A percentile compares a stretch with the other conserved stretches of the same genome.
Evolutionary conservation across 2,888 invertebrate genomes (phyloP).

Genomic region (Cepaea hortensis): DNA sequence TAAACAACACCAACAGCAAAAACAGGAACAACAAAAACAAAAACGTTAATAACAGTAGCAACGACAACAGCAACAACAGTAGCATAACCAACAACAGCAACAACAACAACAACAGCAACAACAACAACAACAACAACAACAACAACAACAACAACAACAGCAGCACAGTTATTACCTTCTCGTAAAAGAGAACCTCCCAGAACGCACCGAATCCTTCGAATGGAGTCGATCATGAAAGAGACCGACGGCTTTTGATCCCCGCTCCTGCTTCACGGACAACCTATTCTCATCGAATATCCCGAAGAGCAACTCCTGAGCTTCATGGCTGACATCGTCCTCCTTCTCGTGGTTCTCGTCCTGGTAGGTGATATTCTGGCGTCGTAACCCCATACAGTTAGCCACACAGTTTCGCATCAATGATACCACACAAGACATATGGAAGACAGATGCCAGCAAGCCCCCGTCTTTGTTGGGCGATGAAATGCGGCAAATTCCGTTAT

Average conservation of each 20-base stretch:
- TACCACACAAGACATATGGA: conserved; percentile 11
- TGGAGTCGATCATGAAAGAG: not conserved
- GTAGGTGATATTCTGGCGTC: not conserved
- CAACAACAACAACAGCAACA: not conserved
- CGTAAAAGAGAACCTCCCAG: not conserved
- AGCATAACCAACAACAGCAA: no score
- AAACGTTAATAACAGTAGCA: no score
- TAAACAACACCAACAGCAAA: no score
- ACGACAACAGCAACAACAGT: no score
- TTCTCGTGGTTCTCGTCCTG: not conserved
- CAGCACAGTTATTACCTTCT: not conserved
- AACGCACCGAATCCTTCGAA: not conserved
- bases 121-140: not conserved
- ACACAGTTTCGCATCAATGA: not conserved
- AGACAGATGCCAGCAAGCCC: no score
- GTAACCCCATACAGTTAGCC: not conserved
- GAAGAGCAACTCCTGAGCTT: conserved; percentile 17
- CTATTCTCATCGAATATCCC: conserved; percentile 11
- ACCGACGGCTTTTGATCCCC: not conserved
- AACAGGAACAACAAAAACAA: no score
- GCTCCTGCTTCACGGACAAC: not conserved
- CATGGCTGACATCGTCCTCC: not conserved
- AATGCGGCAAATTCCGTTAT: no score
- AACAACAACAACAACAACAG: no score
- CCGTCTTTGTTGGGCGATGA: no score